A percentile compares a stretch with the other conserved stretches of the same genome.
Evolutionary conservation across 2,888 invertebrate species (phyloP).

Genomic region (Amphimallon solstitiale): DNA sequence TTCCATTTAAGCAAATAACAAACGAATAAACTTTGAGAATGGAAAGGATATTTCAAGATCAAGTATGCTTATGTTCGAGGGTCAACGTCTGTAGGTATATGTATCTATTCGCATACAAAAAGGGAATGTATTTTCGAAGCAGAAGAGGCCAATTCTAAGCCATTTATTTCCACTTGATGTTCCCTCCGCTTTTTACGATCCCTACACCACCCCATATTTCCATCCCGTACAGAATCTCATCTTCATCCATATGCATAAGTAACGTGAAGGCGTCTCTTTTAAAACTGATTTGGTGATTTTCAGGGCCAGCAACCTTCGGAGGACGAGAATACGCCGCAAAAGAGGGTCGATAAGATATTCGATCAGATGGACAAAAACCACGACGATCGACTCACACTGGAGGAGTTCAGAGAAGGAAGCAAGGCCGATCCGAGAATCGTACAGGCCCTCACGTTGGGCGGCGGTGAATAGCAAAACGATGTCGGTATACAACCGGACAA

Average conservation of each 20-base stretch:
- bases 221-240: not conserved
- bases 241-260: not conserved
- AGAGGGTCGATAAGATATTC: slow-evolving; percentile 98
- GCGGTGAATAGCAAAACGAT: slow-evolving; percentile 71
- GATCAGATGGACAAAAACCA: slow-evolving; percentile 99
- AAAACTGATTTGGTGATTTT: slow-evolving; percentile 44
- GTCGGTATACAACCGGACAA: slow-evolving; percentile 57
- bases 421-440: slow-evolving; percentile 99
- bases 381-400: slow-evolving; percentile 94
- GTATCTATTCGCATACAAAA: too few species aligned
- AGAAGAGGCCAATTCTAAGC: too few species aligned
- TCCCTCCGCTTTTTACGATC: too few species aligned
- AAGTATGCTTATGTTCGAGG: too few species aligned
- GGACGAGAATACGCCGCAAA: slow-evolving; percentile 93
- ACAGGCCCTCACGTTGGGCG: slow-evolving; percentile 90
- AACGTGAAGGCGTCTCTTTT: not conserved
- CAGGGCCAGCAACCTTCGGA: slow-evolving; percentile 91
- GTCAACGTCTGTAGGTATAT: too few species aligned
- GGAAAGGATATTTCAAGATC: too few species aligned
- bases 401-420: slow-evolving; percentile 97
- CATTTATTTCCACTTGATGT: too few species aligned
- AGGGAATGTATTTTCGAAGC: too few species aligned
- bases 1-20: too few species aligned
- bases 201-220: too few species aligned
- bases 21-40: too few species aligned